phyloP scores from a whole-genome alignment of 1,140 invertebrate species.

The Hylaeus volcanicus region DNA sequence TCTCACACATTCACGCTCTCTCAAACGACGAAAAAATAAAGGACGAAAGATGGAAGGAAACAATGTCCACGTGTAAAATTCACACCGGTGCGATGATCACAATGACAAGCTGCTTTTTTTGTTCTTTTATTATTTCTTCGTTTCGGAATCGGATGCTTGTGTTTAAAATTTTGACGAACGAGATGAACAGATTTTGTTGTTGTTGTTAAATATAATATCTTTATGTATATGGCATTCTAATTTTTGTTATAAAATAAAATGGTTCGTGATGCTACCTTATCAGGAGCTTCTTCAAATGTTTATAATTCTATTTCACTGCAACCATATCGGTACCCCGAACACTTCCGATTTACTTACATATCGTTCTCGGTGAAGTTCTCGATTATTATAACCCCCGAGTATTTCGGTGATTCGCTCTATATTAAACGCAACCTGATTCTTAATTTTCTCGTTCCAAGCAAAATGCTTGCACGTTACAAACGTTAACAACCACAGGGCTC shows the following conservation, averaged over 20 bases:
- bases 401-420: not conserved
- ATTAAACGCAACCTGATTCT: not conserved
- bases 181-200: no score
- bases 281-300: no score
- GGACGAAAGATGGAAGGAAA: not conserved
- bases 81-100: not conserved
- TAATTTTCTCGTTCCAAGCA: not conserved
- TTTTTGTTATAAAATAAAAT: no score
- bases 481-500: slow-evolving; percentile 12
- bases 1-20: slow-evolving; percentile 10
- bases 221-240: no score
- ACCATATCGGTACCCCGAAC: not conserved
- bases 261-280: no score
- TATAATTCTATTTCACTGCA: no score
- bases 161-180: no score
- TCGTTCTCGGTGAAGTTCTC: not conserved
- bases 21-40: slow-evolving; percentile 6
- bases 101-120: slow-evolving; percentile 5
- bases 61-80: slow-evolving; percentile 18
- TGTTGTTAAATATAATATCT: no score
- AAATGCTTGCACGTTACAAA: slow-evolving; percentile 4
- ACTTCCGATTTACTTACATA: not conserved
- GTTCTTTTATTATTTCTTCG: not conserved
- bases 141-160: no score
- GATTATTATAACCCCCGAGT: not conserved